Percentiles rank a stretch among this genome's conserved stretches.
Evolutionary conservation across 2,113 vertebrate species (phyloP).

Genomic region (Toxotes chatareus): DNA sequence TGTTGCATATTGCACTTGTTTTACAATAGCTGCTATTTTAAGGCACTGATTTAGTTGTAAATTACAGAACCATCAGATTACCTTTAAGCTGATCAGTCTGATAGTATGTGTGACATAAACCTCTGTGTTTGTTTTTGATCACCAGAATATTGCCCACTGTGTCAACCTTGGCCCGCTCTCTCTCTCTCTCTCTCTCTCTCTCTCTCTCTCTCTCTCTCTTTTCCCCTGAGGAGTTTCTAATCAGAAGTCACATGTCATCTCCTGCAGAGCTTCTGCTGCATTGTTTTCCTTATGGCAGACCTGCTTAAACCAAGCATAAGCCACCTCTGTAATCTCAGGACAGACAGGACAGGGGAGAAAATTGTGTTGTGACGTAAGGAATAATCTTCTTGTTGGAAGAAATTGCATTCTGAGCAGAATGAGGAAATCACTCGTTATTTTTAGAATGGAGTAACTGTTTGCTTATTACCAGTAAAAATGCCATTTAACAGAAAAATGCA

Average conservation of each 20-base stretch:
- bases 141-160: background rate
- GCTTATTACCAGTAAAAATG: background rate
- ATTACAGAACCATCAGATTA: background rate
- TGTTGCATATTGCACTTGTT: slow-evolving; percentile 13
- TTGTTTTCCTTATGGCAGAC: slow-evolving; percentile 54
- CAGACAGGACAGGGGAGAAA: slow-evolving; percentile 60
- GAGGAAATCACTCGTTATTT: slow-evolving; percentile 49
- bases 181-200: no score
- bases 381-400: slow-evolving; percentile 72
- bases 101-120: background rate
- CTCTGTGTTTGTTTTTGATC: slow-evolving; percentile 16
- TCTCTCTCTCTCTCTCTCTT: background rate
- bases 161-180: background rate
- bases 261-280: slow-evolving; percentile 27
- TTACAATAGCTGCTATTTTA: background rate
- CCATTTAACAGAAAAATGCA: background rate
- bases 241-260: slow-evolving; percentile 52
- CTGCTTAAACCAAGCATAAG: slow-evolving; percentile 71
- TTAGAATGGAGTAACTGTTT: slow-evolving; percentile 30
- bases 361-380: slow-evolving; percentile 74
- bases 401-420: slow-evolving; percentile 45
- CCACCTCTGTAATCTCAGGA: slow-evolving; percentile 75
- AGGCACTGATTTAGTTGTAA: background rate
- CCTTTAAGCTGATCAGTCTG: background rate
- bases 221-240: slow-evolving; percentile 27